A percentile compares a stretch with the other conserved stretches of the same genome.
Evolutionary conservation across 2,113 vertebrate genomes (phyloP).

Genomic region (Carettochelys insculpta): DNA sequence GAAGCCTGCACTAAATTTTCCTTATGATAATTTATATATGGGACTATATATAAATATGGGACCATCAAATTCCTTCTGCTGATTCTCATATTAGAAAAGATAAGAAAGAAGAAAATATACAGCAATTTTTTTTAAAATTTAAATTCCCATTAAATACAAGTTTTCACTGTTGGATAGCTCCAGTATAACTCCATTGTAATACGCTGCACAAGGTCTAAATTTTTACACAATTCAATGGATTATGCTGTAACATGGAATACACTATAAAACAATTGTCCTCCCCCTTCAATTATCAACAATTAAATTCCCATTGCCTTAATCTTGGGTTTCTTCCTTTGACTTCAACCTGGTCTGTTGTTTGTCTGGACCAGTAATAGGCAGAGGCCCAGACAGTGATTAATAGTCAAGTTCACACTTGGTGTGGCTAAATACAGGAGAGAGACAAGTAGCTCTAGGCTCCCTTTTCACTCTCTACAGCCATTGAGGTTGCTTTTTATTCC

Average conservation of each 20-base stretch:
- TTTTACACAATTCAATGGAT: not conserved
- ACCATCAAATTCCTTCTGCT: not conserved
- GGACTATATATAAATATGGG: conserved; percentile 1
- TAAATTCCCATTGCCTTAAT: not conserved
- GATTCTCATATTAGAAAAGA: not conserved
- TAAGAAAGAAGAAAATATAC: not conserved
- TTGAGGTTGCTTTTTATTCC: no score
- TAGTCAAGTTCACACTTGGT: not conserved
- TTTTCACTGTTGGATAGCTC: not conserved
- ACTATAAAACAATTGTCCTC: not conserved
- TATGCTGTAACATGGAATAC: not conserved
- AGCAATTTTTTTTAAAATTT: no score
- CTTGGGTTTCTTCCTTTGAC: not conserved
- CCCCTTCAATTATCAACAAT: not conserved
- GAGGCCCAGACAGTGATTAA: not conserved
- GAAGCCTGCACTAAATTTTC: conserved; percentile 3
- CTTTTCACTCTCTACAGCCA: not conserved
- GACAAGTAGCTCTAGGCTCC: not conserved
- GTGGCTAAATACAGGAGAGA: not conserved
- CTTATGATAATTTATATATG: not conserved
- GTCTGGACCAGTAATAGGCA: not conserved
- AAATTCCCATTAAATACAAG: not conserved
- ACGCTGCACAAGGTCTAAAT: not conserved
- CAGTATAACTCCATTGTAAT: not conserved
- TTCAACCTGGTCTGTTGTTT: not conserved